Base-by-base conservation (phyloP, 2,113 vertebrate genomes). In the Callionymus lyra region DNA sequence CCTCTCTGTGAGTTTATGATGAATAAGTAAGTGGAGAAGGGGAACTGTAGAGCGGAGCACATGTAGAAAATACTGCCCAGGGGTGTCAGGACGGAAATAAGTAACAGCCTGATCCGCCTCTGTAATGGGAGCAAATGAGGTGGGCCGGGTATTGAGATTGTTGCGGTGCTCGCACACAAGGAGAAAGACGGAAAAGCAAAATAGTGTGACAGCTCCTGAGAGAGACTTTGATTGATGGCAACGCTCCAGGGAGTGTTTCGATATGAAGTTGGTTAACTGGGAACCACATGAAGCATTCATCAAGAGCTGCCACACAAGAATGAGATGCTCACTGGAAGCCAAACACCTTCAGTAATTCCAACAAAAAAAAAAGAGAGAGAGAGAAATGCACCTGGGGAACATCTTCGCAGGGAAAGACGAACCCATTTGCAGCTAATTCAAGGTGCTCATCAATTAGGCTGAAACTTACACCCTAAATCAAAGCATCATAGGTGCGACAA, bases 161-260 rank as follows among this genome's bases (percentile, higher is more conserved):
- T 70, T 68, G 54, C 56, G 64, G 52, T 15, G 5, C 63, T 61
- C 33, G 44, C 19, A 6, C 45, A 53, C 59, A 27, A 10, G 53
- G 64, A 40, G 27, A 54, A 16, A 39, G 38, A 45, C 35, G 38
- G 38, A 53, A 46, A 59, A 63, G 35, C 49, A 53, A 52, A 70
- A 65, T 48, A 12, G 6, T 59, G 31, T 42, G 59, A 73, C 65
- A 75, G 69, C 68, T 60, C 41, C 61, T 43, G 50, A 50, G 70
- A 73, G 71, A 75, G 57, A 58, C 50, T 68, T 47, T 76, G 74
- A 81, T 75, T 73, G 79, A 81, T 79, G 65, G 64, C 42, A 36
- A 50, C 12, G 59, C 76, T 73, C 58, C 50, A 2, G 72, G 73
- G 76, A 77, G 65, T 64, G 61, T 72, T 72, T 74, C 65, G 65